phyloP scores from a whole-genome alignment of 2,113 vertebrate species.

The Mustelus asterias region DNA sequence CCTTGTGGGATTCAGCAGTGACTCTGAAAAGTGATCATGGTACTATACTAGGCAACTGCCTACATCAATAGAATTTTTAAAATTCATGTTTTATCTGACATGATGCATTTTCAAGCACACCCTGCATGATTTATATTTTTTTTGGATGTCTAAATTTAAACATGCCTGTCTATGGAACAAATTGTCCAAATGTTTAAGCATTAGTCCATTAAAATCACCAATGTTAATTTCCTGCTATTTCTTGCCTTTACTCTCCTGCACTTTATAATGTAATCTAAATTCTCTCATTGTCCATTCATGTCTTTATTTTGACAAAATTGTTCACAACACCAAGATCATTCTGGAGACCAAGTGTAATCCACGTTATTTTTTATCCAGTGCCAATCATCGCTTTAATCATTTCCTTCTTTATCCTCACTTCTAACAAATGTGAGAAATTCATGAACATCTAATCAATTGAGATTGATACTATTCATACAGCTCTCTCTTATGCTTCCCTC shows the following conservation, averaged over 20 bases:
- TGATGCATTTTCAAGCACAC: not conserved
- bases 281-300: not conserved
- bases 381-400: not conserved
- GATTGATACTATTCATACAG: not conserved
- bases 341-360: not conserved
- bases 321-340: not conserved
- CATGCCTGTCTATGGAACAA: not conserved
- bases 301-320: not conserved
- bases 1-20: not conserved
- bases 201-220: not conserved
- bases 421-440: not conserved
- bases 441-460: not conserved
- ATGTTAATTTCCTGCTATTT: not conserved
- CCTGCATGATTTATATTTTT: not conserved
- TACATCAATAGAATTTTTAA: not conserved
- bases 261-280: not conserved
- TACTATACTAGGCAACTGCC: not conserved
- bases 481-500: too few species aligned
- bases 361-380: not conserved
- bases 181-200: not conserved
- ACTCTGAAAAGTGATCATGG: not conserved
- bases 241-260: not conserved
- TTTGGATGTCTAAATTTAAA: not conserved
- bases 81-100: not conserved
- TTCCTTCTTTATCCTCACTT: not conserved